These are phyloP conservation scores for Ptilorrhoa leucosticta DNA, from an alignment of 2,113 vertebrate genomes.

Conservation along the genomic window DNA sequence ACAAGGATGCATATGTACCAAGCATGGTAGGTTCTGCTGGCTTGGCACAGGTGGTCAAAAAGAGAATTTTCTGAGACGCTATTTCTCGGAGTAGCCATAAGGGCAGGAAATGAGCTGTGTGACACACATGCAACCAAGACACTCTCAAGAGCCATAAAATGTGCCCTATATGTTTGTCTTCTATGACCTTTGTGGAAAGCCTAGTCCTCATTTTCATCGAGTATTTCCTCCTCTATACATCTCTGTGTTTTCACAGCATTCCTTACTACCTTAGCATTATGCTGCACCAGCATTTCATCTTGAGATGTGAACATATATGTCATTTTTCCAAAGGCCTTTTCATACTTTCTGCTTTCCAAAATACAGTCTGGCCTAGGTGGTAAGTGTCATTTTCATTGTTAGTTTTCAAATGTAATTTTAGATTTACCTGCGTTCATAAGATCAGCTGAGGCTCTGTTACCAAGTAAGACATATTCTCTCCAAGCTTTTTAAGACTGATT, in stretches of 20 bases:
- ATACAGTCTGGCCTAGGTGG: neutral
- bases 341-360: neutral
- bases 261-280: neutral
- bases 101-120: neutral
- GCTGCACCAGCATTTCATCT: neutral
- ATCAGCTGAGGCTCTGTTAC: neutral
- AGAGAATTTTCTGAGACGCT: neutral
- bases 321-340: neutral
- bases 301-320: neutral
- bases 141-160: neutral
- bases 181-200: neutral
- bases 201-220: neutral
- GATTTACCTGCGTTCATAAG: accelerated
- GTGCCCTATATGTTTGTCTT: neutral
- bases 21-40: neutral
- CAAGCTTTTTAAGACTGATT: neutral
- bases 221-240: neutral
- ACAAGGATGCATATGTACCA: neutral
- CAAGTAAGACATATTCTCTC: neutral
- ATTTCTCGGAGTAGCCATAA: neutral
- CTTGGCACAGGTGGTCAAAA: neutral
- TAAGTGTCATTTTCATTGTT: neutral
- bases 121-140: neutral
- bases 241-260: neutral
- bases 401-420: neutral